Evolutionary conservation across 1,140 invertebrate genomes (phyloP).

Genomic region (Alviniconcha marisindica): DNA sequence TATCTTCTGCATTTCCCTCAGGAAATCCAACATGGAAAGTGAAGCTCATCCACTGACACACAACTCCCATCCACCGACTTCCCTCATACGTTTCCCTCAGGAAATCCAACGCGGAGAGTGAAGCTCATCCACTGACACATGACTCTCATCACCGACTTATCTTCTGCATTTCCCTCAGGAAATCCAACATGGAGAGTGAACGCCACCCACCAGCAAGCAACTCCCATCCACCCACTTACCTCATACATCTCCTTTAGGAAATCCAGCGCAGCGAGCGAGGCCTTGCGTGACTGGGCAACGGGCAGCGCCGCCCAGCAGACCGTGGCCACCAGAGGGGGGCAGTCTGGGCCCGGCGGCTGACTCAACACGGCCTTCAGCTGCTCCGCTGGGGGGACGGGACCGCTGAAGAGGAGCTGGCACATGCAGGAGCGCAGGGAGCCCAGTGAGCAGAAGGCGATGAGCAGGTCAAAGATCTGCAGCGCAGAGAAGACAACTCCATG

Average conservation of each 20-base stretch:
- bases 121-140: too few relatives aligned
- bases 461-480: slow-evolving; percentile 67
- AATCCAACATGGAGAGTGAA: too few relatives aligned
- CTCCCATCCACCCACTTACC: slow-evolving; percentile 52
- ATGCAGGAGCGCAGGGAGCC: slow-evolving; percentile 54
- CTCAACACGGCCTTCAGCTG: slow-evolving; percentile 41
- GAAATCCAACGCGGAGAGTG: too few relatives aligned
- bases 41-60: too few relatives aligned
- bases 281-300: slow-evolving; percentile 49
- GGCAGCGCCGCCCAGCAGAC: slow-evolving; percentile 65
- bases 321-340: slow-evolving; percentile 60
- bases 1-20: too few relatives aligned
- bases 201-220: too few relatives aligned
- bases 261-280: slow-evolving; percentile 59
- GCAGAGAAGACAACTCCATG: not conserved
- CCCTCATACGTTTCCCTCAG: too few relatives aligned
- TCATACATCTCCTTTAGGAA: slow-evolving; percentile 68
- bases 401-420: slow-evolving; percentile 56
- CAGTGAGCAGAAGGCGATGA: slow-evolving; percentile 62
- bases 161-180: too few relatives aligned
- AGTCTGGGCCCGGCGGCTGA: slow-evolving; percentile 49
- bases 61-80: too few relatives aligned
- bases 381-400: slow-evolving; percentile 45
- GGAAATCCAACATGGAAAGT: too few relatives aligned
- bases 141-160: too few relatives aligned